Evolutionary conservation across 2,888 invertebrate species (phyloP).

Genomic region (Lasioglossum morio): DNA sequence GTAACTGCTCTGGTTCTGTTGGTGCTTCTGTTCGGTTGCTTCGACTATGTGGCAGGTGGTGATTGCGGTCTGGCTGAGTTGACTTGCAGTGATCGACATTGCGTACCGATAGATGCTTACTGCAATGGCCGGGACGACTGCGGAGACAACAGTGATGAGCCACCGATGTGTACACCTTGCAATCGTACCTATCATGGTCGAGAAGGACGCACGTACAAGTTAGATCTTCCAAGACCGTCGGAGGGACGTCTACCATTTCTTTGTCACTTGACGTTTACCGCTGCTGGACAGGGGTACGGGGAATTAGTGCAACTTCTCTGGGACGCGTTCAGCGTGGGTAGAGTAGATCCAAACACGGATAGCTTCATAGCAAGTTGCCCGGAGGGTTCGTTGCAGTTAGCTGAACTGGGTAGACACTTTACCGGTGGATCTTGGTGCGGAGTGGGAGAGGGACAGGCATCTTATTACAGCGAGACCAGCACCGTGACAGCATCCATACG

Average conservation of each 20-base stretch:
- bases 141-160: conserved; percentile 94
- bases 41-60: conserved; percentile 64
- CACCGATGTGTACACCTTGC: conserved; percentile 91
- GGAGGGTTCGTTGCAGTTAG: conserved; percentile 94
- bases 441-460: conserved; percentile 91
- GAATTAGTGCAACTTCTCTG: conserved; percentile 96
- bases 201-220: conserved; percentile 90
- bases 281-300: conserved; percentile 94
- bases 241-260: conserved; percentile 93
- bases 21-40: conserved; percentile 59
- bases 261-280: conserved; percentile 96
- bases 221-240: conserved; percentile 90
- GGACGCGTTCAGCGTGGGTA: conserved; percentile 95
- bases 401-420: conserved; percentile 94
- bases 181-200: conserved; percentile 97
- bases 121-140: conserved; percentile 95
- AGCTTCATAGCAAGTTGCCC: conserved; percentile 90
- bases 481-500: conserved; percentile 95
- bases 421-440: conserved; percentile 97
- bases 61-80: conserved; percentile 92
- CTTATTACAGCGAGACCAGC: conserved; percentile 95
- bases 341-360: conserved; percentile 90
- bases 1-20: conserved; percentile 43
- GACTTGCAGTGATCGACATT: conserved; percentile 90
- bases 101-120: conserved; percentile 93